A percentile compares a stretch with the other conserved stretches of the same genome.
Conservation (phyloP, 2,797 vertebrate genomes). For the Gymnothorax javanicus region DNA sequence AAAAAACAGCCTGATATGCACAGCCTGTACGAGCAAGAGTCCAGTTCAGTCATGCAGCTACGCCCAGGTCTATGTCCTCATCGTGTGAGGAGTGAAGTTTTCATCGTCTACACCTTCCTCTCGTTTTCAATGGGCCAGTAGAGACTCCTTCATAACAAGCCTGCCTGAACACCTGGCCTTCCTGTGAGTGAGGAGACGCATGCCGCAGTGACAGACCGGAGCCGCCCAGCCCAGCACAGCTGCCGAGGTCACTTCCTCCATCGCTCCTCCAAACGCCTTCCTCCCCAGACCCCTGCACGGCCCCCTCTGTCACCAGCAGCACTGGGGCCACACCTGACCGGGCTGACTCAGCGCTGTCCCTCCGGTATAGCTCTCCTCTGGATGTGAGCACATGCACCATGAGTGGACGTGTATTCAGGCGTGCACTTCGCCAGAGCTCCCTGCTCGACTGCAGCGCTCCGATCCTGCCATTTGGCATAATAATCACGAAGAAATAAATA, state of each 20-base stretch:
- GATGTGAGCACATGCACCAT: not conserved
- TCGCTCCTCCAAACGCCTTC: conserved; percentile 1
- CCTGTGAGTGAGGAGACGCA: not conserved
- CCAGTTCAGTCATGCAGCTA: not conserved
- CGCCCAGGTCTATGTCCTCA: not conserved
- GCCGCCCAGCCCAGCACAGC: not conserved
- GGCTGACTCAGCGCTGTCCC: not conserved
- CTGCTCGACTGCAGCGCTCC: not conserved
- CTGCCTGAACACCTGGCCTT: not conserved
- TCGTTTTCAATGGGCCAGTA: conserved; percentile 22
- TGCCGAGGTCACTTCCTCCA: conserved; percentile 5
- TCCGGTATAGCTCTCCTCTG: not conserved
- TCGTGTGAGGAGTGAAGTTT: not conserved
- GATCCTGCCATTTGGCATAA: not conserved
- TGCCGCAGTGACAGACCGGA: not conserved
- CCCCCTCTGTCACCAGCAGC: conserved; percentile 12
- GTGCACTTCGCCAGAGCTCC: no score
- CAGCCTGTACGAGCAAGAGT: not conserved
- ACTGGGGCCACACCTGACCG: not conserved
- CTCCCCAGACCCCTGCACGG: not conserved
- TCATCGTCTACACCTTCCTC: not conserved
- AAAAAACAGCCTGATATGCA: not conserved
- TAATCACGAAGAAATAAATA: not conserved
- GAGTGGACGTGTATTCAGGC: not conserved
- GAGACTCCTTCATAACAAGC: conserved; percentile 2